Conservation (phyloP, 2,888 invertebrate species). For the Zelleria hepariella region DNA sequence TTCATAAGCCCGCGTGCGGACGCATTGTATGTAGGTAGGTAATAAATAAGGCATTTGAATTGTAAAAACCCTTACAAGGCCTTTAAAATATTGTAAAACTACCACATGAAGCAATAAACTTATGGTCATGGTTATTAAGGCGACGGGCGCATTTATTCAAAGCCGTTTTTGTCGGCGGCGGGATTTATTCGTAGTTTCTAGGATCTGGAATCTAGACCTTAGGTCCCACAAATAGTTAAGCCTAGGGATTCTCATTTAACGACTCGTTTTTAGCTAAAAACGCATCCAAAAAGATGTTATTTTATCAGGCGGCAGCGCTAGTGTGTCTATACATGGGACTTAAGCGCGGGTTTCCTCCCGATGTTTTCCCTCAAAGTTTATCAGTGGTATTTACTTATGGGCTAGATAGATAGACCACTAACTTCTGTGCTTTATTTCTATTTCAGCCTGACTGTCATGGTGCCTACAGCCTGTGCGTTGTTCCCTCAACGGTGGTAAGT, state of each 20-base stretch:
- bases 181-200: too few species aligned
- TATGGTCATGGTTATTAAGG: background rate
- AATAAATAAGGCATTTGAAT: background rate
- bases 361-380: too few species aligned
- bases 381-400: background rate
- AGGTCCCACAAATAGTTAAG: too few species aligned
- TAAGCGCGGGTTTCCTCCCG: too few species aligned
- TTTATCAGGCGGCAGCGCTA: background rate
- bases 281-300: too few species aligned
- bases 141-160: background rate
- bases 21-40: background rate
- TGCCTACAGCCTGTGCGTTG: conserved; percentile 87
- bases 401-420: background rate
- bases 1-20: background rate
- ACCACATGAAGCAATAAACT: background rate
- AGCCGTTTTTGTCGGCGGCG: too few species aligned
- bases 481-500: conserved; percentile 89
- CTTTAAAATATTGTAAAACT: too few species aligned
- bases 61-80: too few species aligned
- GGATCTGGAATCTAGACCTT: too few species aligned
- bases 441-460: conserved; percentile 86
- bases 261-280: too few species aligned
- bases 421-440: background rate
- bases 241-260: too few species aligned
- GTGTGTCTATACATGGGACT: background rate